phyloP scores from a whole-genome alignment of 2,113 vertebrate genomes.

The Ardeotis arabs region DNA sequence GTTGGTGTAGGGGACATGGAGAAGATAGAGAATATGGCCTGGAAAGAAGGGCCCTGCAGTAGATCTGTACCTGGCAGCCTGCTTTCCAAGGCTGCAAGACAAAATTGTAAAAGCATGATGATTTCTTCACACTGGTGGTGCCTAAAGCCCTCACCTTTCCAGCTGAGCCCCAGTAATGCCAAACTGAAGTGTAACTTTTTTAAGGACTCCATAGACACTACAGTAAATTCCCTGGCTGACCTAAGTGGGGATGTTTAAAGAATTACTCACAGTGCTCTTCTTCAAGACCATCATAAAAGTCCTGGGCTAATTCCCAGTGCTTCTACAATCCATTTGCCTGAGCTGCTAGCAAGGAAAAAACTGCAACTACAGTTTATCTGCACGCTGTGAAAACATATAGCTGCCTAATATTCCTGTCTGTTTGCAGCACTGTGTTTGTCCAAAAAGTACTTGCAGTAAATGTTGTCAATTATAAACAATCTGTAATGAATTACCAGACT shows the following conservation, averaged over 20 bases:
- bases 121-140: background rate
- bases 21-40: background rate
- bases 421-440: background rate
- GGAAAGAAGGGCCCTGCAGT: background rate
- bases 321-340: background rate
- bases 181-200: background rate
- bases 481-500: background rate
- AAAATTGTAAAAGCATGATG: rapidly evolving
- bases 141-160: background rate
- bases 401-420: background rate
- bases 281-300: background rate
- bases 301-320: background rate
- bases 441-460: background rate
- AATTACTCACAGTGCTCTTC: background rate
- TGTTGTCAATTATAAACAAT: background rate
- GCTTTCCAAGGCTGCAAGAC: background rate
- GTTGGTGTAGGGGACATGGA: rapidly evolving
- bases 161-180: background rate
- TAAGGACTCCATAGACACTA: background rate
- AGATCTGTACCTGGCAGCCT: background rate
- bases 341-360: background rate
- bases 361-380: background rate
- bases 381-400: background rate
- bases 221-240: background rate
- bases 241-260: background rate